A percentile compares a stretch with the other conserved stretches of the same genome.
These are phyloP conservation scores for Capreolus pygargus DNA, from an alignment of 2,113 vertebrate genomes.

Conservation along the genomic window DNA sequence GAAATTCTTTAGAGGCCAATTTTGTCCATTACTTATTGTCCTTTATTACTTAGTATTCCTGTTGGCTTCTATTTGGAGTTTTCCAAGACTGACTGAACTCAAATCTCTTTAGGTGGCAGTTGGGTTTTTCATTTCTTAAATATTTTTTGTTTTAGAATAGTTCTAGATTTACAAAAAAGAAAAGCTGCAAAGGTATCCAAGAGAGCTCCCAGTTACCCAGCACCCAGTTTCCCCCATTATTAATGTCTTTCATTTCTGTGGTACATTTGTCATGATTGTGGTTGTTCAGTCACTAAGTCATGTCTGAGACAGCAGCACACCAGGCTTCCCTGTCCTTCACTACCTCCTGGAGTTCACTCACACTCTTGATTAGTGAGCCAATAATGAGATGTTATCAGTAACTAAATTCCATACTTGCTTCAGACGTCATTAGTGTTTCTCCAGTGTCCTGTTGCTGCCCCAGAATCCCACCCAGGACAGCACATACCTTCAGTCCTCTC, in stretches of 20 bases:
- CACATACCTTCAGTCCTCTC: not conserved
- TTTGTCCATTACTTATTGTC: not conserved
- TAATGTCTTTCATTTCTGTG: not conserved
- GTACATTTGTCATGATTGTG: not conserved
- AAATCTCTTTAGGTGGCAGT: not conserved
- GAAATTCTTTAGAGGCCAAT: not conserved
- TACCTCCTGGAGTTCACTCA: not conserved
- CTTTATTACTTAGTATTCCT: not conserved
- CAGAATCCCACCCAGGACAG: not conserved
- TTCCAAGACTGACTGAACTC: not conserved
- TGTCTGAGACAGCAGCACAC: not conserved
- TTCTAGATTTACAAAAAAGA: not conserved
- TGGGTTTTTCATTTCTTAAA: not conserved
- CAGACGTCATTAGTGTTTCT: not conserved
- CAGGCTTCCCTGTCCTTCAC: not conserved
- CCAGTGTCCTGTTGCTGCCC: not conserved
- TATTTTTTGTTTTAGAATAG: not conserved
- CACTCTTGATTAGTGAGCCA: not conserved
- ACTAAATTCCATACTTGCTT: not conserved
- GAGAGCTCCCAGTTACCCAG: not conserved
- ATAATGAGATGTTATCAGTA: not conserved
- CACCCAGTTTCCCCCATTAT: not conserved
- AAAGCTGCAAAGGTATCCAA: not conserved
- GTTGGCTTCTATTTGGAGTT: not conserved
- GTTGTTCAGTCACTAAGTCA: not conserved